Evolutionary conservation across 2,113 vertebrate species (phyloP).

Genomic region (Ptilorrhoa leucosticta): DNA sequence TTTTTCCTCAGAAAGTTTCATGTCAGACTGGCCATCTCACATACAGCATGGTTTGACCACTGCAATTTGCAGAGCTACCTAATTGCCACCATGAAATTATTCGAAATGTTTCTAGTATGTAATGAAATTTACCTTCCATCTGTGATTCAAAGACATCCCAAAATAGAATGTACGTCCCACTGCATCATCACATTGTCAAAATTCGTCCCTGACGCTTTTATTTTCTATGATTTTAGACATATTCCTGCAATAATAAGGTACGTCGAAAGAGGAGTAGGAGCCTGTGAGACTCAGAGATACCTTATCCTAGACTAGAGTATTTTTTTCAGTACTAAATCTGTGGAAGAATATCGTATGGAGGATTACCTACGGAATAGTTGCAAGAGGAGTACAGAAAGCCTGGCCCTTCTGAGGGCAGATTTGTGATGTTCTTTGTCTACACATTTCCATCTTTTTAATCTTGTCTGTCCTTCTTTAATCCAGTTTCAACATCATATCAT

Average conservation of each 20-base stretch:
- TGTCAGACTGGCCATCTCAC: neutral
- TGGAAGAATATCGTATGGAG: neutral
- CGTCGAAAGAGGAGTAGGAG: neutral
- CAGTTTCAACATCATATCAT: neutral
- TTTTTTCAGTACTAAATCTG: neutral
- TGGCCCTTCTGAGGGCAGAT: fast-evolving
- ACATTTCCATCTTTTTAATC: neutral
- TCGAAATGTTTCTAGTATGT: neutral
- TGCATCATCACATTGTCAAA: neutral
- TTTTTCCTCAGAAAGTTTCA: neutral
- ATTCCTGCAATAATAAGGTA: neutral
- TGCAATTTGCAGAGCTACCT: neutral
- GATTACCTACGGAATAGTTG: neutral
- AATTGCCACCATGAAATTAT: neutral
- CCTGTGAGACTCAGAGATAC: neutral
- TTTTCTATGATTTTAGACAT: neutral
- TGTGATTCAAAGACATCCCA: neutral
- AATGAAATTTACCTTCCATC: neutral
- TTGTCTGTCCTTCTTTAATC: neutral
- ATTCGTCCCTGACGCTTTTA: neutral
- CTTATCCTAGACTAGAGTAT: neutral
- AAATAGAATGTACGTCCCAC: neutral
- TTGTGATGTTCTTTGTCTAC: neutral
- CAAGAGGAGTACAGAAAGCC: neutral
- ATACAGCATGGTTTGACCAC: neutral